phyloP scores from a whole-genome alignment of 2,113 vertebrate genomes.

The Crotalus viridis region DNA sequence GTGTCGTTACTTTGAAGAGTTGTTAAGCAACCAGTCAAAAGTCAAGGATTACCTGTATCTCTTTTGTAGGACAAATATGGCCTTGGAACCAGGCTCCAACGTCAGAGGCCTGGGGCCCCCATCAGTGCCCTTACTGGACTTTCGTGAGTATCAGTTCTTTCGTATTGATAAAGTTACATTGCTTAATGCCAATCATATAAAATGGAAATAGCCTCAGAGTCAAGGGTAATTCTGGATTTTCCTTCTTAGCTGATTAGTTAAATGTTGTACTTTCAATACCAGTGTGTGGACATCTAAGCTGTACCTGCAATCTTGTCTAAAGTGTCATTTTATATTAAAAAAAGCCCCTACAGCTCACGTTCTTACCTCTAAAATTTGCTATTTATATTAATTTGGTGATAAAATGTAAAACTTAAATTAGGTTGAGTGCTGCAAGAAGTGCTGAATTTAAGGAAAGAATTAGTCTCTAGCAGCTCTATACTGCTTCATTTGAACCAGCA shows the following conservation, averaged over 20 bases:
- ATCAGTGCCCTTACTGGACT: conserved; percentile 89
- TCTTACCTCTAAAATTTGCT: background rate
- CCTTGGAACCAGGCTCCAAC: conserved; percentile 91
- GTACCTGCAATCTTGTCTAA: background rate
- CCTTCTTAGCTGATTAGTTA: background rate
- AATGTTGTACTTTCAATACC: background rate
- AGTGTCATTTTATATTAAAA: background rate
- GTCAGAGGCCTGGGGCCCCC: conserved; percentile 89
- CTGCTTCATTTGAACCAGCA: background rate
- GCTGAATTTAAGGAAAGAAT: background rate
- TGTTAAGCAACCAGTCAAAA: background rate
- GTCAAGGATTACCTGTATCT: background rate
- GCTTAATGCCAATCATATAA: background rate
- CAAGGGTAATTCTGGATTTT: background rate
- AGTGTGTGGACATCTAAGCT: background rate
- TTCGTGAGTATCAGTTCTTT: conserved; percentile 81
- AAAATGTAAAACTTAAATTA: background rate
- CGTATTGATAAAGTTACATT: background rate
- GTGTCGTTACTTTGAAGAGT: background rate
- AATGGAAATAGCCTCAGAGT: background rate
- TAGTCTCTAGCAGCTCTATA: background rate
- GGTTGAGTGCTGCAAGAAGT: background rate
- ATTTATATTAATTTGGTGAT: background rate
- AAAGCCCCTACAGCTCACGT: background rate
- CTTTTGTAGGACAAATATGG: conserved; percentile 90